phyloP scores from a whole-genome alignment of 1,140 invertebrate genomes.

The Eumeta japonica region DNA sequence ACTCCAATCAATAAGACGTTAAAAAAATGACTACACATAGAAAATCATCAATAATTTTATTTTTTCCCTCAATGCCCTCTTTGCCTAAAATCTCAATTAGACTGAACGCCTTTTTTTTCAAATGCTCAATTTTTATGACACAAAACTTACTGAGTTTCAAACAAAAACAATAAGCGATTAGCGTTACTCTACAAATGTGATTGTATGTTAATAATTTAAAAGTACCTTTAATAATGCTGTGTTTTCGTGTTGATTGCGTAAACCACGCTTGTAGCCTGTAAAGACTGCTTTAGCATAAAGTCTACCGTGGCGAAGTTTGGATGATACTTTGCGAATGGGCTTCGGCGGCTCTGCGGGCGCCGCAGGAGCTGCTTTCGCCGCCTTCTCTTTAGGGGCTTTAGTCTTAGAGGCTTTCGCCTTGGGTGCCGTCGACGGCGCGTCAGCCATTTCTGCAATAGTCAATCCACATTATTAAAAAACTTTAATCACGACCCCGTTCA shows the following conservation, averaged over 20 bases:
- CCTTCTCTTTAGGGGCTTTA: slow-evolving; percentile 61
- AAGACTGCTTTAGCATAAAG: slow-evolving; percentile 97
- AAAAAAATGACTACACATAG: too few relatives aligned
- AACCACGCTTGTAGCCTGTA: slow-evolving; percentile 95
- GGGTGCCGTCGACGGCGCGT: slow-evolving; percentile 58
- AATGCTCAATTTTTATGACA: too few relatives aligned
- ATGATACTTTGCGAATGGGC: slow-evolving; percentile 61
- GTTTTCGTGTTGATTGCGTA: slow-evolving; percentile 96
- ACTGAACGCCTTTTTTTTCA: too few relatives aligned
- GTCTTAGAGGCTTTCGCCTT: slow-evolving; percentile 62
- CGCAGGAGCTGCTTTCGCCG: slow-evolving; percentile 51
- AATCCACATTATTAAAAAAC: slow-evolving; percentile 18
- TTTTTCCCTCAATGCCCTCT: too few relatives aligned
- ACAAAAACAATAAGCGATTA: too few relatives aligned
- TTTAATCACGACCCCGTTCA: slow-evolving; percentile 3
- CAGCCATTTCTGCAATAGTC: slow-evolving; percentile 64
- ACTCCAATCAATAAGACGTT: too few relatives aligned
- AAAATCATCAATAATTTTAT: too few relatives aligned
- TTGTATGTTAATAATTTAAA: slow-evolving; percentile 6
- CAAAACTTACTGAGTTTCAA: too few relatives aligned
- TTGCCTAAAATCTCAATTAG: too few relatives aligned
- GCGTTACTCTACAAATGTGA: too few relatives aligned
- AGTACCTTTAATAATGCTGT: slow-evolving; percentile 88
- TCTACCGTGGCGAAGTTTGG: slow-evolving; percentile 71
- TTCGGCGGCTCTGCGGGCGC: slow-evolving; percentile 48